These are phyloP conservation scores for Nannospalax galili DNA, from an alignment of 2,113 vertebrate species.

Conservation along the genomic window DNA sequence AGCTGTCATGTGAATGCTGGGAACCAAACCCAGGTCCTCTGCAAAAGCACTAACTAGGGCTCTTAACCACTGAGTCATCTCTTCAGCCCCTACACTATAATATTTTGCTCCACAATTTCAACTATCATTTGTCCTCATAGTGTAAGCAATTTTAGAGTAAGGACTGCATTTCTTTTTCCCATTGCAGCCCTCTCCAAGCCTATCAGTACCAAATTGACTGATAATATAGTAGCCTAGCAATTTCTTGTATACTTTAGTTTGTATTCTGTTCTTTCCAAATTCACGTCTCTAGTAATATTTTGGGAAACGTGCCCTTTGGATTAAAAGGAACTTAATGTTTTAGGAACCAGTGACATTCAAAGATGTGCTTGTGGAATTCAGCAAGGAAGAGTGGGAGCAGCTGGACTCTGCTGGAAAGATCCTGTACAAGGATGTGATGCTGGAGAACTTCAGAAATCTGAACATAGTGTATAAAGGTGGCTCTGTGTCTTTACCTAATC, in stretches of 20 bases:
- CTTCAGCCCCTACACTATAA: no score
- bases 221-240: not conserved
- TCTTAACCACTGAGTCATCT: no score
- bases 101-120: not conserved
- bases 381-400: constrained; percentile 64
- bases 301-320: not conserved
- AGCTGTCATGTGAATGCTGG: no score
- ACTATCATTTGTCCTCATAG: not conserved
- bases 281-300: constrained; percentile 10
- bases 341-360: constrained; percentile 72
- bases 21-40: no score
- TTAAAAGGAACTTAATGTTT: constrained; percentile 68
- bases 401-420: constrained; percentile 61
- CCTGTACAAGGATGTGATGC: constrained; percentile 65
- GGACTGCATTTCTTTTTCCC: not conserved
- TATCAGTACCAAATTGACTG: not conserved
- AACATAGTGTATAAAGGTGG: constrained; percentile 56
- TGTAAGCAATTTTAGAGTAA: not conserved
- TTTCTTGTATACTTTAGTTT: not conserved
- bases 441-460: constrained; percentile 73
- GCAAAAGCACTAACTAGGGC: no score
- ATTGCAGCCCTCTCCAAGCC: not conserved
- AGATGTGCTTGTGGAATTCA: constrained; percentile 78
- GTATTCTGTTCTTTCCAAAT: constrained; percentile 32
- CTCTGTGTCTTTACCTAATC: not conserved